These are phyloP conservation scores for Tyrophagus putrescentiae DNA, from an alignment of 1,140 invertebrate species.

Conservation along the genomic window DNA sequence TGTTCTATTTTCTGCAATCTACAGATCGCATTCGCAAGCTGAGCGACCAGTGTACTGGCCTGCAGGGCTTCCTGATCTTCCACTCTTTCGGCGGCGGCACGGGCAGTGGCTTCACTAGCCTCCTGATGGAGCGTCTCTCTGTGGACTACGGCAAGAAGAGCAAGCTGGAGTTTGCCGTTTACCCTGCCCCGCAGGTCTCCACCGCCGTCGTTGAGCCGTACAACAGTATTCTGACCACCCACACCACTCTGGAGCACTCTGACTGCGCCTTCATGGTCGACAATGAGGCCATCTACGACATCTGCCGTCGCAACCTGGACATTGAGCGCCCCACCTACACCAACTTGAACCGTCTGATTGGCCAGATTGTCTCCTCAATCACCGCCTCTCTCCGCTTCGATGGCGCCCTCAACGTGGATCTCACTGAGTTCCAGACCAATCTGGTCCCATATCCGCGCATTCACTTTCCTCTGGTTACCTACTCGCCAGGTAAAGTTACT, in stretches of 20 bases:
- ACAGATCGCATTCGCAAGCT: slow-evolving; percentile 41
- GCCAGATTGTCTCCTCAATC: slow-evolving; percentile 44
- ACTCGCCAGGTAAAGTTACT: too few species aligned
- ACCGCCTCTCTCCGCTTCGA: slow-evolving; percentile 53
- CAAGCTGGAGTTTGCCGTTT: slow-evolving; percentile 59
- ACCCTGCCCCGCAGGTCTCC: slow-evolving; percentile 55
- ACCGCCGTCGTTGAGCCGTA: slow-evolving; percentile 72
- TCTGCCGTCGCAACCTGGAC: slow-evolving; percentile 46
- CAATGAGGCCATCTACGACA: slow-evolving; percentile 57
- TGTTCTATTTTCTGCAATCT: too few species aligned
- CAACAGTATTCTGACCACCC: slow-evolving; percentile 63
- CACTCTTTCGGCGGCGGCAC: slow-evolving; percentile 45
- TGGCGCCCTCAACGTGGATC: slow-evolving; percentile 51
- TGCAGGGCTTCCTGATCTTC: slow-evolving; percentile 40
- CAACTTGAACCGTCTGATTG: slow-evolving; percentile 41
- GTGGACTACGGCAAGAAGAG: slow-evolving; percentile 53
- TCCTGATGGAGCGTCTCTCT: slow-evolving; percentile 51
- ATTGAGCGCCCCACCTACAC: slow-evolving; percentile 46
- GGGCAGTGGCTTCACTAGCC: slow-evolving; percentile 53
- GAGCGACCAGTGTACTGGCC: slow-evolving; percentile 30
- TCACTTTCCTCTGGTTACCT: slow-evolving; percentile 57
- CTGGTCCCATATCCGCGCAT: slow-evolving; percentile 48
- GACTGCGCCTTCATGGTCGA: slow-evolving; percentile 62
- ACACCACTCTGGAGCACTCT: slow-evolving; percentile 57
- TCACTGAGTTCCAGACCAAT: slow-evolving; percentile 53